Conservation (phyloP, 2,113 vertebrate genomes). For the Recurvirostra avosetta region DNA sequence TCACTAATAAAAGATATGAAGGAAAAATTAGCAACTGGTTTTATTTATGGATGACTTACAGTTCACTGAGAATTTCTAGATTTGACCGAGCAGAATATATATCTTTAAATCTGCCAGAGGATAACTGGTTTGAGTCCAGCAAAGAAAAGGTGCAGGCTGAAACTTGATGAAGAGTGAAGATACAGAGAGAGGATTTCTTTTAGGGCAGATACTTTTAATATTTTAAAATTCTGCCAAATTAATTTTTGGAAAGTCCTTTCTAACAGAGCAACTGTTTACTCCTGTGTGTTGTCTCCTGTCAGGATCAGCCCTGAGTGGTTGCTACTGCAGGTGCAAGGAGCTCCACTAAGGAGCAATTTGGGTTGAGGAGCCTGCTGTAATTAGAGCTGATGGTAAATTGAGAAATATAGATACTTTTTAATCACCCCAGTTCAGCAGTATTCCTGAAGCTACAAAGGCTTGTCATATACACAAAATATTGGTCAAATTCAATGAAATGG, state of each 20-base stretch:
- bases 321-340: not conserved
- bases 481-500: not conserved
- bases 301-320: not conserved
- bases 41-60: not conserved
- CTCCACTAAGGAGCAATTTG: not conserved
- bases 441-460: not conserved
- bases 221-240: not conserved
- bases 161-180: not conserved
- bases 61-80: not conserved
- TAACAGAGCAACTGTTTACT: not conserved
- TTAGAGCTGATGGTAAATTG: not conserved
- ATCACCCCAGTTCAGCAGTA: not conserved
- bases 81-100: not conserved
- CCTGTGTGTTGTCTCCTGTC: not conserved
- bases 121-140: not conserved
- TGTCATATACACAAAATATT: not conserved
- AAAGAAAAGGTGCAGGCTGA: not conserved
- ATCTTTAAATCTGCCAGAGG: not conserved
- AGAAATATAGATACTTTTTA: not conserved
- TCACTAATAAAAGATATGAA: slow-evolving; percentile 20
- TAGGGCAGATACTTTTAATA: not conserved
- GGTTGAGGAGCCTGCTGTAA: not conserved
- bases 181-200: not conserved
- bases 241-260: not conserved
- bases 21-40: not conserved